Evolutionary conservation across 2,888 invertebrate species (phyloP), one percentile per base, ranked within the genome.

Genomic region (Acronicta alni): DNA sequence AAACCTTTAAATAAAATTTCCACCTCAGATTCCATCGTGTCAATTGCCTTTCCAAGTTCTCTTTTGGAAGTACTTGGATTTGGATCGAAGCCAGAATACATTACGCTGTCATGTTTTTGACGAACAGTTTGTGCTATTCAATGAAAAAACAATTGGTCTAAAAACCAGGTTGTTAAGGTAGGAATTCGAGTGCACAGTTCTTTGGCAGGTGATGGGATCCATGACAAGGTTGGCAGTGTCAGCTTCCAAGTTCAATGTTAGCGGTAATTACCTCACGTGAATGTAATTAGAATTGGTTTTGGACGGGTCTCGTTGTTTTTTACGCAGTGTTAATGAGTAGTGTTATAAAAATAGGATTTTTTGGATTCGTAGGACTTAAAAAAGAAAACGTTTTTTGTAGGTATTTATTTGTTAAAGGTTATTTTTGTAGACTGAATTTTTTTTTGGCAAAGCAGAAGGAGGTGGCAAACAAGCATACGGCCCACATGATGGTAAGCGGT

Each of bases 191-290:
- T 67, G 45, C 57, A 32, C 14, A 17, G 9, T 51, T 49, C 6
- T 64, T 67, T 70, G 72, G 67, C 67, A 60, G 44, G 46, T 32
- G 44, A 52, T 49, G 52, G 20, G 42, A 46, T 43, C 20, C 44
- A 53, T 49, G 57, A 61, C 49, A 49, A 62, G 62, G 67, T 86
- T 86, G 85, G 84, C 86, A 85, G 76, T 71, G 78, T 82, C 82
- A 77, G 77, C 72, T 81, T 78, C 79, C 91, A 92, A 92, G 91
- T 91, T 92, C 91, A 92, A 90, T 90, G 90, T 85, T 89, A 75
- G 56, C 48, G 43, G 81, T 89, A 88, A 88, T 91, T 90, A 86
- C 77, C 80, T 81, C 76, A 81, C 83, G 73, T 78, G 67, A 58
- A 68, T 62, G 80, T 83, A 85, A 89, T 87, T 89, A 88, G 83